Base-by-base conservation (phyloP, 1,140 invertebrate species). In the Acromyrmex heyeri region DNA sequence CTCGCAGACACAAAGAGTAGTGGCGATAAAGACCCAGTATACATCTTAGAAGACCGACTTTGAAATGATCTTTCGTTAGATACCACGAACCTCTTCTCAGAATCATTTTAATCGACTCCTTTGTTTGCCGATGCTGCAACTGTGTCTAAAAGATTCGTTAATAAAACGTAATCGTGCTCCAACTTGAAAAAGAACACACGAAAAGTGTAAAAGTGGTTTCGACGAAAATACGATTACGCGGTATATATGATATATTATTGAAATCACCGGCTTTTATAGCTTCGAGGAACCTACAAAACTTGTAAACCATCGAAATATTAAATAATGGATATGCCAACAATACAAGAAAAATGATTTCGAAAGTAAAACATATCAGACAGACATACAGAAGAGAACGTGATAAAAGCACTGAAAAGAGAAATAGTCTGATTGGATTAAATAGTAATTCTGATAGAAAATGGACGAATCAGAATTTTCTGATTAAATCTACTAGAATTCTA, bases 1-100 rank as follows among this genome's bases (percentile, higher is more conserved):
- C 67, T 57, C 76, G 69, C 16, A 50, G 62, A 87, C 85, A 67
- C 72, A 76, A 86, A 88, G 72, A 77, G 79, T 86, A 78, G 85
- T 65, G 38, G 48, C 85, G 77, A 88, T 89, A 87, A 90, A 88
- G 77, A 50, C 65, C 59, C 48, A 50, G 73, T 65, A 27, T 61
- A 55, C 64, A 86, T 88, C 53, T 21, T 21, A n/a, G 12, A 21
- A 48, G 14, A 77, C 64, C 67, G 65, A 87, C 86, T 57, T 73
- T 64, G n/a, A 55, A 72, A 88, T 21, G 59, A 81, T 65, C 77
- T 77, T 81, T 81, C 34, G 61, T 55, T 75, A 55, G 70, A 64
- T 38, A 57, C 38, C 59, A 30, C 27, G 3, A 50, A 53, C 57
- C 38, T 57, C 27, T 55, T 44, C 77, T 64, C 55, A 30, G 38